phyloP scores from a whole-genome alignment of 30 jellyfish, hydroid and myxozoan genomes.

The Aurelia aurita region DNA sequence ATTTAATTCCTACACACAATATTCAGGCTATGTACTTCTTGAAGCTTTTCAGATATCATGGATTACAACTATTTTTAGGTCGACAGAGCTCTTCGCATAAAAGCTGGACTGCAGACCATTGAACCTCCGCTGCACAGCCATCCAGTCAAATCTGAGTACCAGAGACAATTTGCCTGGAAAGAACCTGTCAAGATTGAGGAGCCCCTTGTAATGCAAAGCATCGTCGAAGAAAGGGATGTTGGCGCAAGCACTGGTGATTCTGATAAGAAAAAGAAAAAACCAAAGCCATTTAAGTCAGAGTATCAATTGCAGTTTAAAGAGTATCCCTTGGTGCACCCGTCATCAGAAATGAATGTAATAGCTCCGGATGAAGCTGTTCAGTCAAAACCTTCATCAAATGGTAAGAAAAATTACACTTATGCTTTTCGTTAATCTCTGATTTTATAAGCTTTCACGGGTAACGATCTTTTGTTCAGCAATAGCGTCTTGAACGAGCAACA shows the following conservation, averaged over 20 bases:
- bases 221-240: not conserved
- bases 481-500: no score
- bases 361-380: no score
- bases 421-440: no score
- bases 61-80: conserved; percentile 28
- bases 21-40: no score
- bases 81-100: conserved; percentile 64
- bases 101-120: conserved; percentile 73
- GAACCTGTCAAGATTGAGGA: conserved; percentile 32
- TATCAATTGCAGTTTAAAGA: conserved; percentile 46
- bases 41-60: no score
- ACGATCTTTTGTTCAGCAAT: no score
- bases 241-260: not conserved
- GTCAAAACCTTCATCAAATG: no score
- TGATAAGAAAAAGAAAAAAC: not conserved
- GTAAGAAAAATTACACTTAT: not conserved
- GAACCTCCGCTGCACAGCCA: conserved; percentile 74
- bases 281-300: conserved; percentile 42
- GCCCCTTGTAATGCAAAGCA: not conserved
- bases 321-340: conserved; percentile 9
- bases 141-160: conserved; percentile 62
- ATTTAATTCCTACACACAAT: no score
- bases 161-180: conserved; percentile 69
- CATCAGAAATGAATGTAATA: not conserved
- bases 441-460: no score